Evolutionary conservation across 1,140 invertebrate species (phyloP).

Genomic region (Macrocentrus cingulum): DNA sequence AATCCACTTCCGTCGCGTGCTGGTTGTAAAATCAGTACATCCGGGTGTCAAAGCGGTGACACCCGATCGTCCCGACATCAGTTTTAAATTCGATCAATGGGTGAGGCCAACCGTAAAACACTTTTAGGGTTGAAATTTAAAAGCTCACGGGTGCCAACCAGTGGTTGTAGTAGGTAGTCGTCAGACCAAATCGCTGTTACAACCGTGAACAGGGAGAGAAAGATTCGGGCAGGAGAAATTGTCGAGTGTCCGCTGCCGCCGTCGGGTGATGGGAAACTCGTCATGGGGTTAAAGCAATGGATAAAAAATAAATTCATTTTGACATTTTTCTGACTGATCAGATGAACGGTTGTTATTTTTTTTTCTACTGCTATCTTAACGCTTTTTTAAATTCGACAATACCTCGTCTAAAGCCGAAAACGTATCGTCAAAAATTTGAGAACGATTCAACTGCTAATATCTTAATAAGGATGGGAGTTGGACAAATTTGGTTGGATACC

Average conservation of each 20-base stretch:
- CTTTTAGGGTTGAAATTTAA: slow-evolving; percentile 59
- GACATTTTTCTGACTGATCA: slow-evolving; percentile 25
- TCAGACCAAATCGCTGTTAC: slow-evolving; percentile 44
- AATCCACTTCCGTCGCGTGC: slow-evolving; percentile 56
- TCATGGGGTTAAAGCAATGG: slow-evolving; percentile 15
- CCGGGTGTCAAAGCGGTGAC: slow-evolving; percentile 58
- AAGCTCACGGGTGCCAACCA: slow-evolving; percentile 35
- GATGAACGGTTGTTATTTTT: slow-evolving; percentile 26
- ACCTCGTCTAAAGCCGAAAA: no score
- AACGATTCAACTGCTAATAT: no score
- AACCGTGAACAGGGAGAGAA: slow-evolving; percentile 41
- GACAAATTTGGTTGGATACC: background rate
- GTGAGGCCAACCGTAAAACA: slow-evolving; percentile 57
- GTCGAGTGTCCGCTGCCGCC: slow-evolving; percentile 5
- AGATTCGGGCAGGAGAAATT: slow-evolving; percentile 13
- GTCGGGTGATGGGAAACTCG: slow-evolving; percentile 9
- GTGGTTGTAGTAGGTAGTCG: slow-evolving; percentile 11
- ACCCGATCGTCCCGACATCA: slow-evolving; percentile 43
- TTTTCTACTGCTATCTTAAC: no score
- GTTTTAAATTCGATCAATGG: slow-evolving; percentile 61
- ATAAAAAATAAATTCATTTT: slow-evolving; percentile 38
- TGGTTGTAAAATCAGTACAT: slow-evolving; percentile 59
- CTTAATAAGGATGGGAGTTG: no score
- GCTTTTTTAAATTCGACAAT: no score
- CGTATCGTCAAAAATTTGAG: no score